A percentile compares a stretch with the other conserved stretches of the same genome.
Conservation (phyloP, 2,113 vertebrate species). For the Camelus dromedarius region DNA sequence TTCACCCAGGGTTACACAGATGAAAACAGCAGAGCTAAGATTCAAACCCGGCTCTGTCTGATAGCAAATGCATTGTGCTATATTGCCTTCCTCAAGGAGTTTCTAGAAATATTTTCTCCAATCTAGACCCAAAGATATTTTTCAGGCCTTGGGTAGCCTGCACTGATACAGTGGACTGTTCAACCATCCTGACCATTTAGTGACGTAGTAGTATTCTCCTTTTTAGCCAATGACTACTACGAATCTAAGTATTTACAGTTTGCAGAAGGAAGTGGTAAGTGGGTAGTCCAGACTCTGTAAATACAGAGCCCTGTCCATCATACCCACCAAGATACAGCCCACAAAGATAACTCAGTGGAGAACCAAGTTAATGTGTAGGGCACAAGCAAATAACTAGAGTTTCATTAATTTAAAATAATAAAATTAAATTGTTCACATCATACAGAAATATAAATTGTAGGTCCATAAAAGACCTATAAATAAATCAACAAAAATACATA, state of each 20-base stretch:
- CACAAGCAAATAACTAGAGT: conserved; percentile 55
- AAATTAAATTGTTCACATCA: conserved; percentile 19
- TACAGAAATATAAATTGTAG: conserved; percentile 42
- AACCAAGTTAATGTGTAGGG: background rate
- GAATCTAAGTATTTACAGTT: conserved; percentile 28
- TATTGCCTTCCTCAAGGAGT: conserved; percentile 14
- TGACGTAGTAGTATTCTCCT: background rate
- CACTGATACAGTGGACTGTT: background rate
- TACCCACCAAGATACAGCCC: background rate
- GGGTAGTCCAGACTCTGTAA: background rate
- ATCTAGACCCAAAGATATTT: background rate
- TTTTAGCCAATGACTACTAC: conserved; percentile 28
- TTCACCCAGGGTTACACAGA: background rate
- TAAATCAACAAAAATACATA: conserved; percentile 40
- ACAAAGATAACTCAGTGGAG: background rate
- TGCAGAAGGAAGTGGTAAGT: background rate
- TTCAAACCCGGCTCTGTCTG: background rate
- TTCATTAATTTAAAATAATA: conserved; percentile 23
- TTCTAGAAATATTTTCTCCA: conserved; percentile 28
- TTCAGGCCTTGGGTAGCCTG: background rate
- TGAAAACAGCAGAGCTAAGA: background rate
- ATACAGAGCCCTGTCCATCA: background rate
- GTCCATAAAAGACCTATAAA: conserved; percentile 23
- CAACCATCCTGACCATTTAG: conserved; percentile 1
- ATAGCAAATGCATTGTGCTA: background rate